Conservation (phyloP, 1,140 invertebrate species). For the Agraylea sexmaculata region DNA sequence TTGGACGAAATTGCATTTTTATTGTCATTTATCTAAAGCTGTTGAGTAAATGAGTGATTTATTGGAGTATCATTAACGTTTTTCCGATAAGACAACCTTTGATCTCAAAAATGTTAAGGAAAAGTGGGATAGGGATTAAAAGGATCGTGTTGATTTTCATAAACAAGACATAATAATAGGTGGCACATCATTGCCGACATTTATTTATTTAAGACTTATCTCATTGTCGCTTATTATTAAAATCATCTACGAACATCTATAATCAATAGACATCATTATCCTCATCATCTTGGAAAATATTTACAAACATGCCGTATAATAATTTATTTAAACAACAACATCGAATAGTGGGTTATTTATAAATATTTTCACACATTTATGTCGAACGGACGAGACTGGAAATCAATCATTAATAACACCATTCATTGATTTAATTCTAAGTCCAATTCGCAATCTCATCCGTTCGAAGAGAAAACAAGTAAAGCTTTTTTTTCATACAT, state of each 20-base stretch:
- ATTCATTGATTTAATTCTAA: neutral
- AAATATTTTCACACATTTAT: constrained; percentile 15
- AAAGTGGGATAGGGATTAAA: neutral
- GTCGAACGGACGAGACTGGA: neutral
- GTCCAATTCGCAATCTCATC: constrained; percentile 4
- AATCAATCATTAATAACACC: constrained; percentile 4
- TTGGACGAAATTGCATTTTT: too few relatives aligned
- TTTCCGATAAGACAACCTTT: neutral
- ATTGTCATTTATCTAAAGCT: too few relatives aligned
- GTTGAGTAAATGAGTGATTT: too few relatives aligned
- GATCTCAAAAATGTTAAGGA: neutral
- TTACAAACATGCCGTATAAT: constrained; percentile 15
- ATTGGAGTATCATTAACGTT: neutral
- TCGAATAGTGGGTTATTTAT: constrained; percentile 19
- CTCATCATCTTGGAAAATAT: constrained; percentile 12
- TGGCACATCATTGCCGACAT: constrained; percentile 16
- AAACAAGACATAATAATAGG: constrained; percentile 12
- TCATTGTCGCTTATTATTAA: too few relatives aligned
- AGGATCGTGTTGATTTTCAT: constrained; percentile 7
- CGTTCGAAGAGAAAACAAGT: constrained; percentile 4
- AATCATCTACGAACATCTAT: constrained; percentile 17
- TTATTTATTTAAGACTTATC: constrained; percentile 21
- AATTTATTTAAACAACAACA: constrained; percentile 21
- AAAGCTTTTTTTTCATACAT: constrained; percentile 3
- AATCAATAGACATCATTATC: constrained; percentile 17